Evolutionary conservation across 64 coral and sea anemone genomes (phyloP).

Genomic region (Anthopleura sola): DNA sequence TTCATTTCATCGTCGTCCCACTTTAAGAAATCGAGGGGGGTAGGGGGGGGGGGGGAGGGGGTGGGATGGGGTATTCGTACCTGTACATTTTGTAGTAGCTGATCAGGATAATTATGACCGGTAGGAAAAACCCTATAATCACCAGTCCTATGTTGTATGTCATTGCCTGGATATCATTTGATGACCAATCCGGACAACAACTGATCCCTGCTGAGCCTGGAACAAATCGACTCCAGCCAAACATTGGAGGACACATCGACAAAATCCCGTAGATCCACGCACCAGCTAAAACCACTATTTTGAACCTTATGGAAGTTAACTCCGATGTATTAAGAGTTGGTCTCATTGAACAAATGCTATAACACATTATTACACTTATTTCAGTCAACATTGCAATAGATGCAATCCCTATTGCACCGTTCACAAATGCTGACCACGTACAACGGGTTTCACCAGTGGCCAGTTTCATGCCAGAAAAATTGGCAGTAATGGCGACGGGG

Average conservation of each 20-base stretch:
- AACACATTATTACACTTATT: not conserved
- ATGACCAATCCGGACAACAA: slow-evolving; percentile 9
- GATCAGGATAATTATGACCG: not conserved
- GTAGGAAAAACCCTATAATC: slow-evolving; percentile 4
- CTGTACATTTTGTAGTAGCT: slow-evolving; percentile 24
- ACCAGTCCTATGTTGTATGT: slow-evolving; percentile 15
- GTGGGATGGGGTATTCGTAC: not conserved
- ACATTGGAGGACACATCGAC: no score
- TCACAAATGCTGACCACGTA: slow-evolving; percentile 13
- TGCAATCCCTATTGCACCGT: no score
- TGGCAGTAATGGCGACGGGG: slow-evolving; percentile 23
- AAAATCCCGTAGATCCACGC: slow-evolving; percentile 13
- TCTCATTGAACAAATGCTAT: slow-evolving; percentile 1
- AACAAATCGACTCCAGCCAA: slow-evolving; percentile 13
- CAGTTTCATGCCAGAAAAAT: not conserved
- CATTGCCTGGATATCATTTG: not conserved
- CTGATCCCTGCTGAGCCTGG: slow-evolving; percentile 18
- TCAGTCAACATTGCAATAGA: no score
- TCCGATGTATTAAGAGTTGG: not conserved
- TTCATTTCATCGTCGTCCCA: no score
- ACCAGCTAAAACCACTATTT: not conserved
- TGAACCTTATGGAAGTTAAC: not conserved
- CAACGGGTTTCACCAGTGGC: not conserved
- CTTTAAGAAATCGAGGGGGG: no score
- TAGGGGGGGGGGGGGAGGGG: no score